Base-by-base conservation (phyloP, 1,140 invertebrate genomes). In the Tribolium madens region DNA sequence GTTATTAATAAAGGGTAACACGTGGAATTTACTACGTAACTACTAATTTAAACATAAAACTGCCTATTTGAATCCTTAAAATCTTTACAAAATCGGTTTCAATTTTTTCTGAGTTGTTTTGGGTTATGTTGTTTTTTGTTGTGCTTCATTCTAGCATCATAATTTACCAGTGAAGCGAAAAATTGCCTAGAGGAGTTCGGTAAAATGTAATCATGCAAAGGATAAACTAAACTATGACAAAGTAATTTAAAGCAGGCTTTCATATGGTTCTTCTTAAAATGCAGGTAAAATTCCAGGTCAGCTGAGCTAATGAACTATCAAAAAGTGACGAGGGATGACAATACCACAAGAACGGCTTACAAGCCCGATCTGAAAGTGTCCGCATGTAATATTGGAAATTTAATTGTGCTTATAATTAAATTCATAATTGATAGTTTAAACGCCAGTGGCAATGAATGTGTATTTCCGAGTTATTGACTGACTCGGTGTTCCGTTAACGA, bases 221-320 rank as follows among this genome's bases (percentile, higher is more conserved):
- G 52, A 57, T 57, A 57, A 57, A 57, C 52, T 15, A 26, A 57
- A 57, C 52, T 57, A 57, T 57, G 52, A 57, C 52, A 57, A 57
- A 57, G 52, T 57, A 57, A 57, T 57, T 57, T 57, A 57, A 21
- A 57, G 17, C 52, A 57, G 18, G 17, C 52, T 57, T 57, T 26
- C 52, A 57, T 57, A 33, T 64, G 13, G 26, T 64, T 64, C 57
- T 12, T 42, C 52, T 33, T n/a, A 33, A 64, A 64, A 64, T 31
- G 26, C 57, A 64, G 57, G 57, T 64, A 64, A 64, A 64, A 64
- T 64, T 64, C 57, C 26, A 31, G n/a, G 31, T 13, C 57, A 12
- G 26, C 57, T 14, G 57, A 64, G 31, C 57, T 64, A 64, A 64
- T 64, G 26, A 64, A 64, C n/a, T 33, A 33, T 64, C 57, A 64